A percentile compares a stretch with the other conserved stretches of the same genome.
phyloP scores from a whole-genome alignment of 1,140 invertebrate genomes.

The Acromyrmex charruanus region DNA sequence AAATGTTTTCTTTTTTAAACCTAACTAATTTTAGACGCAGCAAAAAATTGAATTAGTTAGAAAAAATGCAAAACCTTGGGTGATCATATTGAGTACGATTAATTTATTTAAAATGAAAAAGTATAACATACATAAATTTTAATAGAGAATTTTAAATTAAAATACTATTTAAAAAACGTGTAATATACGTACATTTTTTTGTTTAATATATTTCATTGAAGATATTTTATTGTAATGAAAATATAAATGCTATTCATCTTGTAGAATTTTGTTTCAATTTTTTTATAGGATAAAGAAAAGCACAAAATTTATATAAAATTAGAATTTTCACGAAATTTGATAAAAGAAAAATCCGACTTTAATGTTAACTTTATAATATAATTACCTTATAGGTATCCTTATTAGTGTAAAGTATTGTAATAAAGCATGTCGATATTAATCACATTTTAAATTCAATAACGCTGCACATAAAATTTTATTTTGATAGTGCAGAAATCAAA shows the following conservation, averaged over 20 bases:
- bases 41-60: too few species aligned
- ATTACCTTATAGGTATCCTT: not conserved
- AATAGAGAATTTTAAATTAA: not conserved
- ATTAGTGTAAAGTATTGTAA: not conserved
- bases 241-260: not conserved
- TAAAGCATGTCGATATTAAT: not conserved
- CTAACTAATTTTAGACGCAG: too few species aligned
- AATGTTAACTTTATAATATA: not conserved
- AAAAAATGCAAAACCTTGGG: too few species aligned
- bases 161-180: not conserved
- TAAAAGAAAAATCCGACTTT: not conserved
- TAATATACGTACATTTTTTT: not conserved
- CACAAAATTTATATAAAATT: not conserved
- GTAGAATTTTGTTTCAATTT: not conserved
- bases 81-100: too few species aligned
- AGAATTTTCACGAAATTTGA: not conserved
- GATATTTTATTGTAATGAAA: not conserved
- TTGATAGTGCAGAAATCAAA: conserved; percentile 4
- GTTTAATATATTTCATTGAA: not conserved
- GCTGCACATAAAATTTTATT: conserved; percentile 3
- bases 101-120: too few species aligned
- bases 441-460: not conserved
- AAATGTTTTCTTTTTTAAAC: too few species aligned
- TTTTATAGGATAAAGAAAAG: not conserved
- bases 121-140: too few species aligned